Base-by-base conservation (phyloP, 2,797 vertebrate species). In the Spatula versicolor region DNA sequence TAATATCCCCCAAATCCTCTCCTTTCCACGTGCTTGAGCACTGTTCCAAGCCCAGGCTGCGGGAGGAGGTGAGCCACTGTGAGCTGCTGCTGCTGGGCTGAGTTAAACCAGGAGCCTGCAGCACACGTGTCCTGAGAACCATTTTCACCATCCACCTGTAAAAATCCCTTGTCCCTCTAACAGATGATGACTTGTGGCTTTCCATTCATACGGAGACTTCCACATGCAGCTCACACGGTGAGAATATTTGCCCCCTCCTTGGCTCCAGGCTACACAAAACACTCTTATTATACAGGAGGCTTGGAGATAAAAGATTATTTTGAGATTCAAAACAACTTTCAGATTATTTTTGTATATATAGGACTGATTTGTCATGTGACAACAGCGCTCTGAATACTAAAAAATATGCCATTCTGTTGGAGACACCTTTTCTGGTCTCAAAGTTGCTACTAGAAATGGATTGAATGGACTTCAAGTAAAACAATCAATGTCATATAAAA, bases 281-380 rank as follows among this genome's bases (percentile, higher is more conserved):
- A 17, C 20, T 1, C 0, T 9, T 76, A 1, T 52, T 69, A 72
- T n/a, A 10, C 7, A 8, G 30, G 4, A 2, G 8, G 13, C 4
- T 55, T 63, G 26, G 35, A 77, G 35, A 88, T 30, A 73, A 86
- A 4, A 7, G 21, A 66, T 79, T 73, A 28, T 30, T 56, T 48
- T 76, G 46, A 67, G 39, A 54, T 11, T 83, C 52, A 83, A 64
- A 22, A 0, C 26, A 67, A 12, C 63, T 43, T 84, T 78, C 33
- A 78, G 25, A 46, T 66, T 73, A 62, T 22, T 12, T 50, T 74
- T 43, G 30, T 18, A 41, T 9, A 7, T 11, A 25, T 16, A 12
- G 5, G n/a, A 48, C 13, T 28, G 35, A 18, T 37, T 77, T 41
- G n/a, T 52, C 68, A 87, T 0, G 25, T 17, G 52, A 31, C 52